A percentile compares a stretch with the other conserved stretches of the same genome.
Evolutionary conservation across 1,140 invertebrate genomes (phyloP).

Genomic region (Leucophenga varia): DNA sequence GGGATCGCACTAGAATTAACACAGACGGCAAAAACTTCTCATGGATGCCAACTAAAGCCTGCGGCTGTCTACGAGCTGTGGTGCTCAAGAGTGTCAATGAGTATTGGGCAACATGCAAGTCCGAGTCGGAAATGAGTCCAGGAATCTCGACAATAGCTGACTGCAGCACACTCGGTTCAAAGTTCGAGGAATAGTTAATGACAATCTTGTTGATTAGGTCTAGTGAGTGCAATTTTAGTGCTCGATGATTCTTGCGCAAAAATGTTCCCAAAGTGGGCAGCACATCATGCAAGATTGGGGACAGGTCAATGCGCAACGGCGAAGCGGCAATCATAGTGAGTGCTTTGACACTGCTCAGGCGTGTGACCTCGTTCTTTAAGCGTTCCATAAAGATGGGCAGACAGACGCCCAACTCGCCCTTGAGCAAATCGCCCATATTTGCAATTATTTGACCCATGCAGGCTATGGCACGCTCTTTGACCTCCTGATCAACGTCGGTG

Average conservation of each 20-base stretch:
- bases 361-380: conserved; percentile 93
- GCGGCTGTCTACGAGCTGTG: conserved; percentile 61
- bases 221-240: conserved; percentile 88
- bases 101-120: conserved; percentile 94
- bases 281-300: conserved; percentile 83
- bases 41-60: conserved; percentile 48
- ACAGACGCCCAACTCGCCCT: conserved; percentile 77
- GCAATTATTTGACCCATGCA: conserved; percentile 96
- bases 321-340: conserved; percentile 92
- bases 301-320: conserved; percentile 81
- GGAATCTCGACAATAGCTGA: conserved; percentile 83
- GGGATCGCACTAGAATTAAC: conserved; percentile 83
- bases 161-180: conserved; percentile 72
- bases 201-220: conserved; percentile 88
- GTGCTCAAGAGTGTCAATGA: conserved; percentile 72
- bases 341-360: conserved; percentile 94
- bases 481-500: conserved; percentile 98
- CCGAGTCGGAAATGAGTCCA: conserved; percentile 86
- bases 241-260: conserved; percentile 94
- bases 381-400: conserved; percentile 93
- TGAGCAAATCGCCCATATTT: conserved; percentile 80
- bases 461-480: conserved; percentile 95
- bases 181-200: conserved; percentile 75
- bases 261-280: conserved; percentile 92
- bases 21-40: conserved; percentile 80